Base-by-base conservation (phyloP, 1,140 invertebrate species). In the Pseudomyrmex gracilis region DNA sequence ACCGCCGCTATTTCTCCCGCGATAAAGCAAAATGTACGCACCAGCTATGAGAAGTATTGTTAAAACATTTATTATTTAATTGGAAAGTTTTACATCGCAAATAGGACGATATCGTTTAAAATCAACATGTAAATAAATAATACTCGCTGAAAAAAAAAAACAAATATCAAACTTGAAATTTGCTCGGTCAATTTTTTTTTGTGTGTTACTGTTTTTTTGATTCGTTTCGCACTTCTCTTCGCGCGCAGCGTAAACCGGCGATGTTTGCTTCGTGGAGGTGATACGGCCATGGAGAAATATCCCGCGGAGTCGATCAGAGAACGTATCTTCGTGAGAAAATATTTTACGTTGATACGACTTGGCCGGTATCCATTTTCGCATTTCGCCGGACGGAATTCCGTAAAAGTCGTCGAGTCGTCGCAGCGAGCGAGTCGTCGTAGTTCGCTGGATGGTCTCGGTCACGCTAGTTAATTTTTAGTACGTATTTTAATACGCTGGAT, bases 281-380 rank as follows among this genome's bases (percentile, higher is more conserved):
- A 68, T 78, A 58, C 34, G 5, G 34, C 10, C 43, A 51, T 57
- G 10, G 61, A 78, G 74, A 68, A 78, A 78, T 68, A 58, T 78
- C 15, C 74, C 22, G 20, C 15, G 51, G 10, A 78, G 34, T 78
- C 64, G 64, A 78, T 78, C 74, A 64, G 63, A 68, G 57, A 34
- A 68, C 20, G 43, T 78, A 78, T 68, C 20, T 78, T 17, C 15
- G 43, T 55, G 57, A 68, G 64, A 78, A 78, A 78, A 78, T 78
- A 78, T 78, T 78, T 58, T 45, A 47, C 20, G 73, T 49, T 51
- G 45, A 74, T 68, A 68, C 15, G 53, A 78, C 51, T 78, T 78
- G 74, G 64, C 51, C 51, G 20, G 74, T 47, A 57, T 78, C 64
- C 74, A 78, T 78, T 78, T 78, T 68, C 64, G 13, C 51, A 57